These are phyloP conservation scores for Gryllus bimaculatus DNA, from an alignment of 1,140 invertebrate genomes.

Conservation along the genomic window DNA sequence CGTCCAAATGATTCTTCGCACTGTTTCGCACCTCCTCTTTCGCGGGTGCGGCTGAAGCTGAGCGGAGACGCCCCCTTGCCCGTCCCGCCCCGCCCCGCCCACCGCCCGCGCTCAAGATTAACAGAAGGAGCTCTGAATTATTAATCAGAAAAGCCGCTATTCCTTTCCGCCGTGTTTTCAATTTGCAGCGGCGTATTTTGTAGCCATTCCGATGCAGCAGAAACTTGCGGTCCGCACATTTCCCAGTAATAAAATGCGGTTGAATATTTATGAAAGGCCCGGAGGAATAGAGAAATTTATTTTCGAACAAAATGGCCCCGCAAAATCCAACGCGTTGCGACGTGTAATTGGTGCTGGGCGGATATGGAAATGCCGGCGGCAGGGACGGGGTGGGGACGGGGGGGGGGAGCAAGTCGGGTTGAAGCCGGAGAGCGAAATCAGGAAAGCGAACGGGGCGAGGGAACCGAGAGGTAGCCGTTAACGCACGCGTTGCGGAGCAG, in stretches of 20 bases:
- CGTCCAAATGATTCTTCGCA: too few relatives aligned
- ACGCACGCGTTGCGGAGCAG: too few relatives aligned
- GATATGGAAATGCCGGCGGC: neutral
- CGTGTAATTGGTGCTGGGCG: neutral
- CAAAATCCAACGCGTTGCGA: neutral
- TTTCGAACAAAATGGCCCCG: neutral
- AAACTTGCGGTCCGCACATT: conserved; percentile 3
- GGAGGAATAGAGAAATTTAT: conserved; percentile 5
- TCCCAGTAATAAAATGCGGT: neutral
- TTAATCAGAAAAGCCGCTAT: neutral
- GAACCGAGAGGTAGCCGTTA: too few relatives aligned
- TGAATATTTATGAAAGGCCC: neutral
- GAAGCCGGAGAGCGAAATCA: too few relatives aligned
- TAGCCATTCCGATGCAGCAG: neutral
- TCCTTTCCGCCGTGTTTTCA: neutral
- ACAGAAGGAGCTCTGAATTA: neutral
- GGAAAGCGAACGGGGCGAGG: too few relatives aligned
- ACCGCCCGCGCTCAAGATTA: neutral
- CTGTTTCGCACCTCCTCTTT: too few relatives aligned
- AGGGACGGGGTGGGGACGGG: too few relatives aligned
- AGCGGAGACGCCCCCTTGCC: neutral
- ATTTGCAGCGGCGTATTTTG: neutral
- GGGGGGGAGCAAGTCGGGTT: too few relatives aligned
- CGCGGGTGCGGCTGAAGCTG: neutral
- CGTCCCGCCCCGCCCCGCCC: too few relatives aligned